A percentile compares a stretch with the other conserved stretches of the same genome.
Evolutionary conservation across 2,113 vertebrate genomes (phyloP).

Genomic region (Buteo buteo): DNA sequence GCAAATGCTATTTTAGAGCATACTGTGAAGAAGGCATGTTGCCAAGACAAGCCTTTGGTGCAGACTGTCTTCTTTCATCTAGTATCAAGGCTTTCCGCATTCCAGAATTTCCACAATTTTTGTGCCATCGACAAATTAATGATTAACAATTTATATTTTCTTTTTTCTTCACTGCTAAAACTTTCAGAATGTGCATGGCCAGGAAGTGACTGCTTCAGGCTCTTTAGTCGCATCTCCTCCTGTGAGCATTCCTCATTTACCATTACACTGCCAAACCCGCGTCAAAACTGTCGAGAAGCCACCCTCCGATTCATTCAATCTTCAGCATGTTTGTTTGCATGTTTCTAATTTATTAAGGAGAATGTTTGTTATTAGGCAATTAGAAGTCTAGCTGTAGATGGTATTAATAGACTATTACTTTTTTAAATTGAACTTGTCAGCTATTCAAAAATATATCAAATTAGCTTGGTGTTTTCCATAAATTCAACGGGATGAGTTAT

Average conservation of each 20-base stretch:
- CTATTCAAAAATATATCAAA: neutral
- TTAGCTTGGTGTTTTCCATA: conserved; percentile 16
- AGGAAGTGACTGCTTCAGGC: neutral
- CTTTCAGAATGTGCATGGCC: neutral
- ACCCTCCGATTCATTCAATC: neutral
- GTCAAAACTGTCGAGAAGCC: neutral
- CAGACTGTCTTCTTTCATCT: conserved; percentile 49
- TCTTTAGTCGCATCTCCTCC: neutral
- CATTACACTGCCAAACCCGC: neutral
- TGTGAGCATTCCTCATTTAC: neutral
- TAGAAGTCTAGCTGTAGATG: conserved; percentile 31
- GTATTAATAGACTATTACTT: conserved; percentile 44
- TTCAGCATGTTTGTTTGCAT: conserved; percentile 15
- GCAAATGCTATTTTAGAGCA: conserved; percentile 48
- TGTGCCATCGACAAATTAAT: neutral
- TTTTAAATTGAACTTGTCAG: conserved; percentile 9
- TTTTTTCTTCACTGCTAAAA: neutral
- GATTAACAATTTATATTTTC: conserved; percentile 15
- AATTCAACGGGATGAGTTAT: neutral
- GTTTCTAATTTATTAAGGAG: conserved; percentile 42
- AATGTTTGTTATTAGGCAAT: conserved; percentile 35
- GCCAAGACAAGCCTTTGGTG: conserved; percentile 56
- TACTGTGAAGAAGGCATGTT: conserved; percentile 46
- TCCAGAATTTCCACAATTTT: neutral
- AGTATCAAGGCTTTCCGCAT: neutral